Percentiles rank a stretch among this genome's conserved stretches.
Evolutionary conservation across 2,113 vertebrate species (phyloP).

Genomic region (Danionella cerebrum): DNA sequence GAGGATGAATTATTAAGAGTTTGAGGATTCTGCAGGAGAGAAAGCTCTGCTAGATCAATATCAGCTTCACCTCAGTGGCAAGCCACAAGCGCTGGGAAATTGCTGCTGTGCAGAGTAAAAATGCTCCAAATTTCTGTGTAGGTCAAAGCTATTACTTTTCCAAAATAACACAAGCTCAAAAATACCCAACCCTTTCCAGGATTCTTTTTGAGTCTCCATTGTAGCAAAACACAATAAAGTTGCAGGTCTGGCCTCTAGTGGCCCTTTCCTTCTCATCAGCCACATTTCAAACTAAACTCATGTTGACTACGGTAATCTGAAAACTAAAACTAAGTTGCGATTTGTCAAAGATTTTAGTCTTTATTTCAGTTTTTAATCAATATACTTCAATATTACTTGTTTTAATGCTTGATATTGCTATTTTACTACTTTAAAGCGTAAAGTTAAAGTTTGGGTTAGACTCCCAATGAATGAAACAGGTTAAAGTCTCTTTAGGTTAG

Average conservation of each 20-base stretch:
- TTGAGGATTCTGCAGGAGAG: not conserved
- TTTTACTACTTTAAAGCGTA: no score
- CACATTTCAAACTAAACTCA: slow-evolving; percentile 1
- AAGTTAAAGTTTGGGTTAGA: no score
- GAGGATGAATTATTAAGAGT: slow-evolving; percentile 6
- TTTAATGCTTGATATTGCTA: no score
- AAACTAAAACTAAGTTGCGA: no score
- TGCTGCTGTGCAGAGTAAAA: slow-evolving; percentile 8
- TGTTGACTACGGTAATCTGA: not conserved
- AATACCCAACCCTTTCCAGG: not conserved
- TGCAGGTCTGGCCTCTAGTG: not conserved
- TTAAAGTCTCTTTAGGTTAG: no score
- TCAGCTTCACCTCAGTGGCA: slow-evolving; percentile 9
- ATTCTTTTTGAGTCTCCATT: not conserved
- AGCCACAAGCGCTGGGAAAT: not conserved
- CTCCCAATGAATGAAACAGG: no score
- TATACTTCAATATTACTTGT: no score
- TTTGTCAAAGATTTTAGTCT: no score
- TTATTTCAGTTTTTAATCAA: no score
- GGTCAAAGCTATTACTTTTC: slow-evolving; percentile 21
- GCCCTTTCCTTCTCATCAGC: not conserved
- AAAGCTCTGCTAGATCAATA: slow-evolving; percentile 5
- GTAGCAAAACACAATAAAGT: not conserved
- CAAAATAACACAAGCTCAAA: not conserved
- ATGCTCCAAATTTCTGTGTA: slow-evolving; percentile 7